Percentiles rank a stretch among this genome's conserved stretches.
Conservation (phyloP, 2,888 invertebrate genomes). For the Plagodis pulveraria region DNA sequence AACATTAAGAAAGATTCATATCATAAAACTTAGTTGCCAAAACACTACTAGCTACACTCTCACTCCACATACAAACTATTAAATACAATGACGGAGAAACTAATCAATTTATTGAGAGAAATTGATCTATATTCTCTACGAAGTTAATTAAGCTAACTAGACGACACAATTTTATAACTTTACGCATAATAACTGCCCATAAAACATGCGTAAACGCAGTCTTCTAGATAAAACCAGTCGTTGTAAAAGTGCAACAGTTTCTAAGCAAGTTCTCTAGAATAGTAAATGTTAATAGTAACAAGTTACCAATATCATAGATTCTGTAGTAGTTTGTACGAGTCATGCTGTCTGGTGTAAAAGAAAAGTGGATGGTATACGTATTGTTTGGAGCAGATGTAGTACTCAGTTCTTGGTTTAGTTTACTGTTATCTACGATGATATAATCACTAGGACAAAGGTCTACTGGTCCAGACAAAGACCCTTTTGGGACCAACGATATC, state of each 20-base stretch:
- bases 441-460: no score
- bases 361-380: no score
- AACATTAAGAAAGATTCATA: no score
- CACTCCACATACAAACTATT: no score
- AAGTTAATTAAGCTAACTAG: slow-evolving; percentile 36
- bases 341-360: no score
- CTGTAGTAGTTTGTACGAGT: not conserved
- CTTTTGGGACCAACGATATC: no score
- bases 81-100: slow-evolving; percentile 29
- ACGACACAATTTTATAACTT: slow-evolving; percentile 35
- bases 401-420: no score
- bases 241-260: slow-evolving; percentile 22
- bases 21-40: no score
- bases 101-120: slow-evolving; percentile 34
- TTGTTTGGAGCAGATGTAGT: no score
- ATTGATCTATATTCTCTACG: slow-evolving; percentile 31
- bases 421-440: no score
- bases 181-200: slow-evolving; percentile 25
- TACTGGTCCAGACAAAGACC: no score
- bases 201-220: slow-evolving; percentile 20
- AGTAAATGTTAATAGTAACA: not conserved
- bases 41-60: no score
- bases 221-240: slow-evolving; percentile 16
- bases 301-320: not conserved
- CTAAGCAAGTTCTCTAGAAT: slow-evolving; percentile 19